Conservation (phyloP, 2,113 vertebrate species). For the Lutjanus erythropterus region DNA sequence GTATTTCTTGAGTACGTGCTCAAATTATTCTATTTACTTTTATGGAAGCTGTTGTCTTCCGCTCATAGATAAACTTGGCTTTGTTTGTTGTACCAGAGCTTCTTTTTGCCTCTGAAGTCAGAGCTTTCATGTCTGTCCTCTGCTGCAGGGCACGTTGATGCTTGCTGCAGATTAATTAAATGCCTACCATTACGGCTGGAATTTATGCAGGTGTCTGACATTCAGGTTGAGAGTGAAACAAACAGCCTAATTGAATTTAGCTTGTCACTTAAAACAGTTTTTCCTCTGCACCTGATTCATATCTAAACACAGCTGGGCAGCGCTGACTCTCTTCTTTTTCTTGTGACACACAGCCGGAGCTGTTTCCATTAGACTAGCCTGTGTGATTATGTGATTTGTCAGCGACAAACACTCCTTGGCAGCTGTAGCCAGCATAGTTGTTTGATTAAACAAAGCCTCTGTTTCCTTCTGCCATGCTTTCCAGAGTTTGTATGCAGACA, state of each 20-base stretch:
- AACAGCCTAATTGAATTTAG: slow-evolving; percentile 45
- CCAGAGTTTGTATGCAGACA: slow-evolving; percentile 23
- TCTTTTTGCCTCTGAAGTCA: not conserved
- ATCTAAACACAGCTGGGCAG: not conserved
- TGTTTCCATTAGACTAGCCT: not conserved
- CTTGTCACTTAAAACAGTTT: slow-evolving; percentile 22
- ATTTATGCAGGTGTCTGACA: slow-evolving; percentile 40
- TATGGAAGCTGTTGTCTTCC: slow-evolving; percentile 38
- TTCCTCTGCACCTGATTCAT: slow-evolving; percentile 22
- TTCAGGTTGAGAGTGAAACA: slow-evolving; percentile 35
- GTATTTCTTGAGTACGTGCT: slow-evolving; percentile 26
- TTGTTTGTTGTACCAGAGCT: slow-evolving; percentile 18
- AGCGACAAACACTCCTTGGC: slow-evolving; percentile 4
- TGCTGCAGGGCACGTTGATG: slow-evolving; percentile 4
- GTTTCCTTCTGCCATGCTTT: slow-evolving; percentile 7
- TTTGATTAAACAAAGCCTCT: slow-evolving; percentile 37
- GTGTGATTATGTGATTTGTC: slow-evolving; percentile 27
- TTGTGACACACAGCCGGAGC: slow-evolving; percentile 7
- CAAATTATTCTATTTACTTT: slow-evolving; percentile 58
- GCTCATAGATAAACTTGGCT: slow-evolving; percentile 10
- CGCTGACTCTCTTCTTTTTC: not conserved
- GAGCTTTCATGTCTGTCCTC: slow-evolving; percentile 29
- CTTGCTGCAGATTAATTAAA: slow-evolving; percentile 62
- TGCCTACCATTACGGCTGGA: slow-evolving; percentile 29
- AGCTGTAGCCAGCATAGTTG: slow-evolving; percentile 6